phyloP scores from a whole-genome alignment of 2,113 vertebrate genomes.

The Eupsittula cactorum region DNA sequence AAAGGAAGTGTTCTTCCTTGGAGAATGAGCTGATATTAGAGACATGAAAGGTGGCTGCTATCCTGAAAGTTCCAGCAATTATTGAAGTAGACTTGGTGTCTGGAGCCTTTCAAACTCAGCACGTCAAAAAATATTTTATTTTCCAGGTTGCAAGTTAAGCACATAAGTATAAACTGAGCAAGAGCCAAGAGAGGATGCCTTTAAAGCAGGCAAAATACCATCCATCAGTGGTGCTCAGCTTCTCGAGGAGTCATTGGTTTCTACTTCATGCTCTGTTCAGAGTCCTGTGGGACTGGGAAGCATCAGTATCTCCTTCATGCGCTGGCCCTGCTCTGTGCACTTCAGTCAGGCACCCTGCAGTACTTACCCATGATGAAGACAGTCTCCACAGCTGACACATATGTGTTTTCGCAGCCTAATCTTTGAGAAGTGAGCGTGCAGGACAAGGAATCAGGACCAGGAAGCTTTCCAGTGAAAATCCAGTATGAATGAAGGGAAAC shows the following conservation, averaged over 20 bases:
- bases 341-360: background rate
- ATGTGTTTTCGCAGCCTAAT: background rate
- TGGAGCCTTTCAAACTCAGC: background rate
- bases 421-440: background rate
- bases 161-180: background rate
- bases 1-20: background rate
- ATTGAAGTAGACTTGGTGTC: background rate
- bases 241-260: background rate
- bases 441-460: background rate
- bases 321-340: background rate
- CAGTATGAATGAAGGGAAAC: background rate
- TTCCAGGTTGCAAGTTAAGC: conserved; percentile 19
- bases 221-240: background rate
- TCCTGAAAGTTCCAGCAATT: background rate
- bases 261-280: background rate
- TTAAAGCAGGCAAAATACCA: background rate
- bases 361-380: background rate
- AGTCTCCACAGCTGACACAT: background rate
- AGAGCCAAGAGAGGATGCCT: background rate
- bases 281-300: background rate
- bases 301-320: background rate
- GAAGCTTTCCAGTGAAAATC: background rate
- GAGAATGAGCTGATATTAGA: background rate
- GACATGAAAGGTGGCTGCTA: background rate
- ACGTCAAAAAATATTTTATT: background rate